Evolutionary conservation across 1,140 invertebrate species (phyloP), one percentile per base, ranked within the genome.

Genomic region (Aporrectodea caliginosa): DNA sequence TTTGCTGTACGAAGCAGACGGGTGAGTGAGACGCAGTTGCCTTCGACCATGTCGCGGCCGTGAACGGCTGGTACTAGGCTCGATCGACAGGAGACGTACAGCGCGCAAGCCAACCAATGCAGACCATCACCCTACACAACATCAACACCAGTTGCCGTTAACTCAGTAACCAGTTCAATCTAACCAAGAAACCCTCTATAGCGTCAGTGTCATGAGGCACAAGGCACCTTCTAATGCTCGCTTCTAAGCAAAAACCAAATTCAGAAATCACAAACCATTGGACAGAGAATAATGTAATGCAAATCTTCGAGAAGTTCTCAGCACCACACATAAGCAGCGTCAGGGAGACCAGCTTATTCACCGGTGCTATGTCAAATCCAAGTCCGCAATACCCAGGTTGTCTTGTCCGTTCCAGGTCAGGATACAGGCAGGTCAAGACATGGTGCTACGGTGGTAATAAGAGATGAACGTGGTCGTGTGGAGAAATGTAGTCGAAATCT

Each of bases 81-180:
- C 74, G 92, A 92, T 72, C 95, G 90, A 87, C 95, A 97, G 29
- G 95, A 93, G 33, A 95, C 94, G 89, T 97, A 98, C 27, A 98
- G 88, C 31, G 95, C 93, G 91, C 96, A 99, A 69, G 94, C 94
- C 84, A 98, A 91, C 97, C 97, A 98, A 87, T 98, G 95, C 71
- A 94, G 88, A 76, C 92, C 90, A 84, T 98, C 94, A 16, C 96
- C 97, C 95, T 98, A 85, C 6, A 84, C 69, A 73, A 84, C 78
- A 77, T 80, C 79, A 78, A 81, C 33, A 68, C 2, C 31, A 29
- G 27, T 77, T 69, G 22, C 69, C 32, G 27, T 77, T 29, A 22
- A n/a, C 34, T 12, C 31, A 71, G 14, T 33, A 12, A 16, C 74
- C 12, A 16, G 22, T 16, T 75, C 74, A 35, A 22, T 35, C 6